These are phyloP conservation scores for Balaeniceps rex DNA, from an alignment of 2,113 vertebrate species.

Conservation along the genomic window DNA sequence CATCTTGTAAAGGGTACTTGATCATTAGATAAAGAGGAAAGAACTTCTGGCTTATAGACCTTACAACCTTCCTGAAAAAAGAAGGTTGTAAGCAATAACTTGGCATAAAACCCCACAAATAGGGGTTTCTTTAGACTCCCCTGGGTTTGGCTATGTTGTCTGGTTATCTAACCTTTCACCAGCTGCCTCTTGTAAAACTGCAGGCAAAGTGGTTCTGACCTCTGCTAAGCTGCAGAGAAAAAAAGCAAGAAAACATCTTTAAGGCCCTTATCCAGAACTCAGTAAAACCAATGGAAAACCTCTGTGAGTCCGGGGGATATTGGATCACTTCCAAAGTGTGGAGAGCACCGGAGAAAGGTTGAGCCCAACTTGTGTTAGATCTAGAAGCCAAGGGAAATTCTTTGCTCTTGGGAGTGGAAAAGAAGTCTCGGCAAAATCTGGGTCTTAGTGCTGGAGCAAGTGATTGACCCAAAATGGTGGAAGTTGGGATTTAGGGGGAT, in stretches of 20 bases:
- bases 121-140: neutral
- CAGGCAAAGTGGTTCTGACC: slow-evolving; percentile 18
- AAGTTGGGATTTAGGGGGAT: neutral
- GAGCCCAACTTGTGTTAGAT: neutral
- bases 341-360: neutral
- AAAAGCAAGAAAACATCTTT: neutral
- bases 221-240: neutral
- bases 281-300: neutral
- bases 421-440: neutral
- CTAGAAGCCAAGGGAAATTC: slow-evolving; percentile 7
- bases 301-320: neutral
- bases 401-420: neutral
- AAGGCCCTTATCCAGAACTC: neutral
- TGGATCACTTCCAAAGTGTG: neutral
- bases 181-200: slow-evolving; percentile 36
- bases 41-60: neutral
- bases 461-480: neutral
- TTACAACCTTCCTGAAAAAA: neutral
- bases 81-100: neutral
- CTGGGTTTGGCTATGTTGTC: neutral
- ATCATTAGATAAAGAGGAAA: slow-evolving; percentile 1
- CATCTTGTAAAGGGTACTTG: neutral
- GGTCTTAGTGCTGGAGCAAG: neutral
- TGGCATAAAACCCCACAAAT: neutral
- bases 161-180: slow-evolving; percentile 36